Conservation (phyloP, 1,140 invertebrate genomes). For the Drosophila chauvacae region DNA sequence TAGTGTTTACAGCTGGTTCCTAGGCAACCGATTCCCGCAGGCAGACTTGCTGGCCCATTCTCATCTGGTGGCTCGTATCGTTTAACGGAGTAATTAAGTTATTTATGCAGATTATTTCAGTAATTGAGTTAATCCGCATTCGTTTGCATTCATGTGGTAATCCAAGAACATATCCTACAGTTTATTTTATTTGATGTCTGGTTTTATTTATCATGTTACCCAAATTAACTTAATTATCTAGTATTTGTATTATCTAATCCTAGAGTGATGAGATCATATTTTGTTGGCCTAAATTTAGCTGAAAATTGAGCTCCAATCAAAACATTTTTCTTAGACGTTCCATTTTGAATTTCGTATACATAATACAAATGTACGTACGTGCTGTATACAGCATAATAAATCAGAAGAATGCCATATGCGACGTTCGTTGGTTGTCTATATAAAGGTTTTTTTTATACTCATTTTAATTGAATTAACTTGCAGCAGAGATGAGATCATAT, state of each 20-base stretch:
- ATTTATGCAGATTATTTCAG: conserved; percentile 7
- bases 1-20: conserved; percentile 8
- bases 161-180: background rate
- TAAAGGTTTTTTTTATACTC: background rate
- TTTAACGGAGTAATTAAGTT: conserved; percentile 7
- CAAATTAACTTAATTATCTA: background rate
- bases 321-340: conserved; percentile 1
- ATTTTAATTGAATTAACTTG: conserved; percentile 4
- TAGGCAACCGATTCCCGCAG: conserved; percentile 1
- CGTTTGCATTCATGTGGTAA: background rate
- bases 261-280: conserved; percentile 5
- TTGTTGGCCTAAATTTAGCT: background rate
- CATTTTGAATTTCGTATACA: conserved; percentile 2
- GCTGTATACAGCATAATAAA: background rate
- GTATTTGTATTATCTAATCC: background rate
- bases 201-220: background rate
- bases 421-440: background rate
- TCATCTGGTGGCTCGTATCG: background rate
- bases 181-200: conserved; percentile 1
- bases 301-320: conserved; percentile 4
- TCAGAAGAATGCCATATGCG: conserved; percentile 10
- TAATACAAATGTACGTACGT: too few relatives aligned
- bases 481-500: conserved; percentile 4
- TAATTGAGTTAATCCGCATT: conserved; percentile 19
- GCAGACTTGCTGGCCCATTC: background rate